Conservation (phyloP, 2,888 invertebrate species). For the Tiliacea citrago region DNA sequence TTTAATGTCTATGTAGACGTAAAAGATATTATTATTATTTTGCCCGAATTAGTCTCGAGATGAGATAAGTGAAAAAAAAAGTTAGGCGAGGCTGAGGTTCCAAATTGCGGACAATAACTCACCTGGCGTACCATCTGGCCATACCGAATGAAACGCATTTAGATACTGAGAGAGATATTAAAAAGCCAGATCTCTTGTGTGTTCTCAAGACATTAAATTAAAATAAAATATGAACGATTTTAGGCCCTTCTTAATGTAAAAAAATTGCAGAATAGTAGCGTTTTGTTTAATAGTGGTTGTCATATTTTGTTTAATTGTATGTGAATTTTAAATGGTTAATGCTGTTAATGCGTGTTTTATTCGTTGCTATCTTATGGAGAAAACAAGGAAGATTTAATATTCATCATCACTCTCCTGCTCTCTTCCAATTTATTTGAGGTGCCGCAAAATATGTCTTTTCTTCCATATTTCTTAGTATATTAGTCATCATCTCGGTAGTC, state of each 20-base stretch:
- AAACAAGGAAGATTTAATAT: too few species aligned
- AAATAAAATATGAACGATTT: slow-evolving; percentile 53
- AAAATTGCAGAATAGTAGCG: slow-evolving; percentile 18
- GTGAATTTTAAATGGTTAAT: neutral
- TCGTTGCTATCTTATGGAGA: too few species aligned
- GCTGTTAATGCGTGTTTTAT: slow-evolving; percentile 1
- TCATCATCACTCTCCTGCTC: too few species aligned
- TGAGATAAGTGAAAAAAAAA: slow-evolving; percentile 71
- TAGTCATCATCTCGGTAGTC: too few species aligned
- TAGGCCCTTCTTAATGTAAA: slow-evolving; percentile 24
- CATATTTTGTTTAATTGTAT: neutral
- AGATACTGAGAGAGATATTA: slow-evolving; percentile 76
- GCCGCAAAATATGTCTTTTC: too few species aligned
- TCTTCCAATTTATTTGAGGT: too few species aligned
- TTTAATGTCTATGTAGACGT: slow-evolving; percentile 47
- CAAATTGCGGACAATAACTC: slow-evolving; percentile 80
- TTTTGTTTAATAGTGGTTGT: slow-evolving; percentile 2
- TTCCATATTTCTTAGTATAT: too few species aligned
- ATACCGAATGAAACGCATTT: slow-evolving; percentile 78
- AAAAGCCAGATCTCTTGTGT: slow-evolving; percentile 71
- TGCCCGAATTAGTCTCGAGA: slow-evolving; percentile 65
- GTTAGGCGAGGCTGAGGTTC: slow-evolving; percentile 58
- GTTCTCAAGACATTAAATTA: slow-evolving; percentile 61
- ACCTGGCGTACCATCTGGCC: slow-evolving; percentile 80
- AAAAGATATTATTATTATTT: too few species aligned